Evolutionary conservation across 2,113 vertebrate species (phyloP), one percentile per base, ranked within the genome.

Genomic region (Ceyx cyanopectus): DNA sequence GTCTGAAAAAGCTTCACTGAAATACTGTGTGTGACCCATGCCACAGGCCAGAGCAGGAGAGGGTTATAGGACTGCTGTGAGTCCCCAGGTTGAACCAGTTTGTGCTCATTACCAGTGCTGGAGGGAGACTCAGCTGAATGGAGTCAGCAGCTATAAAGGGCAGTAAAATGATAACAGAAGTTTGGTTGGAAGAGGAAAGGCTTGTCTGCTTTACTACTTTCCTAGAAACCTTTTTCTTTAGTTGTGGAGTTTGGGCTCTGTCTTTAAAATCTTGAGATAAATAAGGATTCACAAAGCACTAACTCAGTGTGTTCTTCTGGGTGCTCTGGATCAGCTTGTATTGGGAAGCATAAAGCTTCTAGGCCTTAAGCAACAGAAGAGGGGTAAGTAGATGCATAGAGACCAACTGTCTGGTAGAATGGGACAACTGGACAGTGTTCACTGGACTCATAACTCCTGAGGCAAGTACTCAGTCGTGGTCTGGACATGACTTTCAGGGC

Each of bases 371-470:
- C 37, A 86, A 63, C 15, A 60, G 24, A 50, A 63, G 26, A 14
- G 23, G 10, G 40, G 51, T 48, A 50, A 51, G 78, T 6, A 67
- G 24, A 53, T 4, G 9, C 24, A 30, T 27, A 77, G 29, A 68
- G n/a, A 18, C 6, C 0, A 2, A 46, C 4, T 32, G 27, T 5
- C 34, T 37, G 32, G 40, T 29, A 43, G 76, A 84, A 60, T 0
- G 4, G 22, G 51, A 13, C 32, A 65, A 20, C 37, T 50, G 68
- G 32, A n/a, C 27, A 5, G 2, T 0, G 0, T 43, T 73, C 21
- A 26, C n/a, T 21, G 26, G n/a, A 18, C 34, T 46, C 5, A 34
- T 4, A 5, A 74, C 43, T 67, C 43, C 24, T 73, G 63, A 65
- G 41, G 27, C 12, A 85, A 83, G 43, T n/a, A 41, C 3, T 4